These are phyloP conservation scores for Meiosimyza platycephala DNA, from an alignment of 2,888 invertebrate species.

Conservation along the genomic window DNA sequence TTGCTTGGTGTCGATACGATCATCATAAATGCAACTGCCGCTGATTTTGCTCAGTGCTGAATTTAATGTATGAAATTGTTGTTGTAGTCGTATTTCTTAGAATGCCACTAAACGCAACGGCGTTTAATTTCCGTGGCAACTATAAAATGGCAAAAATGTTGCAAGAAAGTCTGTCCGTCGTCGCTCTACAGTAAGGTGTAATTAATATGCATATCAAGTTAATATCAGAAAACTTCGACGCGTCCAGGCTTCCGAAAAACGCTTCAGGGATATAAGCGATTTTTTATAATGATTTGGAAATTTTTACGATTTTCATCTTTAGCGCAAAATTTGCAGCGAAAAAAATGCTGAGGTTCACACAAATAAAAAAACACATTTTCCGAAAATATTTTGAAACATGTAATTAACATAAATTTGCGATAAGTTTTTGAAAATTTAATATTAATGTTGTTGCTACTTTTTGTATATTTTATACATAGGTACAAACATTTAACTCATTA, in stretches of 20 bases:
- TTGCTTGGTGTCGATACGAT: conserved; percentile 15
- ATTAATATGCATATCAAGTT: conserved; percentile 21
- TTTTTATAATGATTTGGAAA: conserved; percentile 31
- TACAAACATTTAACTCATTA: too few species aligned
- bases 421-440: conserved; percentile 5
- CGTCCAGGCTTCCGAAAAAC: conserved; percentile 20
- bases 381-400: conserved; percentile 24
- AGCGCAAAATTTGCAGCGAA: not conserved
- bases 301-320: conserved; percentile 32
- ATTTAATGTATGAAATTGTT: conserved; percentile 11
- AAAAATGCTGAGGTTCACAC: not conserved
- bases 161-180: not conserved
- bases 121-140: not conserved
- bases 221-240: not conserved
- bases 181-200: not conserved
- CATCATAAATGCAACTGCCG: conserved; percentile 1
- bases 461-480: too few species aligned
- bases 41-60: conserved; percentile 10
- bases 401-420: conserved; percentile 35
- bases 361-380: conserved; percentile 25
- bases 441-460: too few species aligned
- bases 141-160: conserved; percentile 14
- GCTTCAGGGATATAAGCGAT: conserved; percentile 5
- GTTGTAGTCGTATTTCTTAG: conserved; percentile 10
- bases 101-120: conserved; percentile 2